Base-by-base conservation (phyloP, 92 coral and sea anemone species). In the Umimayanthus chanpuru region DNA sequence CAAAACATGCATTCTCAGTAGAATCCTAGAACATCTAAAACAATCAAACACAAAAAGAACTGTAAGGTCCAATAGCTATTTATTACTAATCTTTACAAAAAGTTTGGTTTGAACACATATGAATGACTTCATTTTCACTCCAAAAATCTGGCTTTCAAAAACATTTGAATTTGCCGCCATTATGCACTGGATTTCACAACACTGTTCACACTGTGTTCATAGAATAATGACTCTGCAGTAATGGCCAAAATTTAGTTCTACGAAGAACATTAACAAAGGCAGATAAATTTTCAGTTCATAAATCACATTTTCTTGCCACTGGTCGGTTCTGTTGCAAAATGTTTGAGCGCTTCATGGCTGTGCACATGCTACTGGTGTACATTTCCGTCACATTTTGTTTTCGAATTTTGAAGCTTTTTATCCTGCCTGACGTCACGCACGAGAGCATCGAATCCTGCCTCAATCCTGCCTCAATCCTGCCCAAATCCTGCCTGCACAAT, bases 1-100 rank as follows among this genome's bases (percentile, higher is more conserved):
- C 80, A 76, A 76, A 76, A 76, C 43, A 49, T 76, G 32, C 43
- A 76, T 76, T 58, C 56, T 76, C 56, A 76, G 80, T 76, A 76
- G 80, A 76, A 41, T 76, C n/a, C 80, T 76, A 76, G 58, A 53
- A 53, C 2, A 1, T 53, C 36, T 32, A 32, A 32, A 32, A 32
- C 36, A 32, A 0, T 32, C 36, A 32, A 32, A 32, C 36, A 32
- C 36, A 32, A 32, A 32, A 32, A n/a, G n/a, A 32, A 32, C 36
- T 32, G 36, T 32, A 32, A 32, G 2, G 36, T 32, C 36, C 36
- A 32, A 32, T 32, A 32, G 36, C 36, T 32, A 32, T 32, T 32
- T 32, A 32, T 32, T 32, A 32, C 36, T 32, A 32, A 32, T 32
- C 36, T 32, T 32, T 32, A 32, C 36, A 32, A 32, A 32, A 32